Base-by-base conservation (phyloP, 2,113 vertebrate species). In the Bothrops jararaca region DNA sequence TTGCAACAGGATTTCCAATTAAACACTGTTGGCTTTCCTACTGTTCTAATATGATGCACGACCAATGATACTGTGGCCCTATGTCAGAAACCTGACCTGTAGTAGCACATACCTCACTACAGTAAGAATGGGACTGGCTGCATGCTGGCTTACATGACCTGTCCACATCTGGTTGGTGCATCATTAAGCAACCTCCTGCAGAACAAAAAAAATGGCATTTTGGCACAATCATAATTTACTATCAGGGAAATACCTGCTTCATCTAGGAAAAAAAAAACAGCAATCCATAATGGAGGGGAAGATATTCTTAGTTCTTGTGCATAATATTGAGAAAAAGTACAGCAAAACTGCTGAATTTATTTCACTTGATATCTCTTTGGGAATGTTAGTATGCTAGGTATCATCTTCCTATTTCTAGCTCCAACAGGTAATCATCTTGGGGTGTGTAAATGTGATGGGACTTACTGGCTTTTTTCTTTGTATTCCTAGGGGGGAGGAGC, bases 121-220 rank as follows among this genome's bases (percentile, higher is more conserved):
- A 99, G 96, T 98, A 98, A 20, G 99, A 98, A 89, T 99, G 98
- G 69, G 98, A 98, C 93, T 98, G 98, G 93, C 97, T 98, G 95
- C 99, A 99, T 5, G 98, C 98, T 13, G 98, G 98, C 88, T 98
- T 98, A 97, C 99, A 99, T 93, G 98, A 98, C 97, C 98, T 98
- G 96, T 99, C 98, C 95, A 97, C 97, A 89, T 98, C 97, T 58
- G 98, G 98, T 86, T 98, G 98, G 94, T 95, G 98, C 53, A 98
- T 95, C 8, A 98, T 96, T 95, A 98, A 98, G 95, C 99, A 99
- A 92, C 99, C 99, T 92, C 99, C 99, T 99, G 97, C 20, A 95
- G 96, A 95, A 96, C 80, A 97, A 93, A 98, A 93, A 80, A 97
- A 97, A 97, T 95, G 92, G 92, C 58, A 96, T 95, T 96, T 97